These are phyloP conservation scores for Donacobius atricapilla DNA, from an alignment of 2,113 vertebrate species.

Conservation along the genomic window DNA sequence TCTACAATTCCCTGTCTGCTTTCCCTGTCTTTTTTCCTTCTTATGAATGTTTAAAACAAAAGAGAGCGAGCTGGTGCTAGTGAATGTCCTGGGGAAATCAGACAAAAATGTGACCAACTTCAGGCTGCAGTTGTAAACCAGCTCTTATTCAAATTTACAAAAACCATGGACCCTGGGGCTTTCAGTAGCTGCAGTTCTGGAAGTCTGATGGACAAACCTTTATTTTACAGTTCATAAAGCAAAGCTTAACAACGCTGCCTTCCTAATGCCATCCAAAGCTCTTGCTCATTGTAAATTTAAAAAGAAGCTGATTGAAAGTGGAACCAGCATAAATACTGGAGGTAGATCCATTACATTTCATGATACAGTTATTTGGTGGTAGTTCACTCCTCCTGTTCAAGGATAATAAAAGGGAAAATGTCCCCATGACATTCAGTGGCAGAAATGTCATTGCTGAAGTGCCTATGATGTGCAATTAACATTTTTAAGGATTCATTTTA, in stretches of 20 bases:
- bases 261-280: neutral
- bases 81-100: neutral
- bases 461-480: conserved; percentile 59
- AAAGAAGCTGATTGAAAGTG: neutral
- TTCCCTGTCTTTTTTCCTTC: neutral
- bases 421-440: conserved; percentile 48
- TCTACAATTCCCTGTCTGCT: neutral
- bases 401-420: conserved; percentile 43
- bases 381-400: neutral
- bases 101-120: neutral
- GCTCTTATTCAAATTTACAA: neutral
- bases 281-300: neutral
- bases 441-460: conserved; percentile 53
- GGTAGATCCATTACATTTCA: neutral
- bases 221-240: conserved; percentile 39
- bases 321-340: conserved; percentile 6
- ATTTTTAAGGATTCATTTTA: conserved; percentile 61
- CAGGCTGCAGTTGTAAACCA: neutral
- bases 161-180: neutral
- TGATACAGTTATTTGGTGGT: neutral
- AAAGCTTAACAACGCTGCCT: neutral
- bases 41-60: neutral
- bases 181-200: neutral
- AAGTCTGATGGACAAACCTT: conserved; percentile 4
- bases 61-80: neutral